phyloP scores from a whole-genome alignment of 2,113 vertebrate genomes.

The Arenaria interpres region DNA sequence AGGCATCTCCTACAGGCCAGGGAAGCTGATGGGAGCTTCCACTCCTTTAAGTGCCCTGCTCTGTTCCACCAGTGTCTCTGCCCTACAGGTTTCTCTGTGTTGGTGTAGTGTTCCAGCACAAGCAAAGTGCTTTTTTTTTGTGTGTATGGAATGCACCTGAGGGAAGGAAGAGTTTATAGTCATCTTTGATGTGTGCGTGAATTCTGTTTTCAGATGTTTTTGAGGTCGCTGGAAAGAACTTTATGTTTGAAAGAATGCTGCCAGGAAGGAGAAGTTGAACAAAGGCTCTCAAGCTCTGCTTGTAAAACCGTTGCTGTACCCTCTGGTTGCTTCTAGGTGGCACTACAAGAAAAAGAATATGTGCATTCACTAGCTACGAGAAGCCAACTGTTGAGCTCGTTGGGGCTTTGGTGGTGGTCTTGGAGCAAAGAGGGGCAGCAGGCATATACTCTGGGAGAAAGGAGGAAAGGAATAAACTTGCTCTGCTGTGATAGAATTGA shows the following conservation, averaged over 20 bases:
- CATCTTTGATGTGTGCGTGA: background rate
- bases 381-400: background rate
- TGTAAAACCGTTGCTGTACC: slow-evolving; percentile 24
- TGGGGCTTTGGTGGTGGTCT: background rate
- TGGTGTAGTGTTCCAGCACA: background rate
- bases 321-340: slow-evolving; percentile 52
- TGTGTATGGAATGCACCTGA: background rate
- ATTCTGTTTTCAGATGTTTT: slow-evolving; percentile 1
- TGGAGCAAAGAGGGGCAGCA: background rate
- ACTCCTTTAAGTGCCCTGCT: accelerated
- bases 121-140: background rate
- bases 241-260: background rate
- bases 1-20: background rate
- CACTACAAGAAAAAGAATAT: slow-evolving; percentile 52
- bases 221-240: background rate
- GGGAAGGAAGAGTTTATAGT: background rate
- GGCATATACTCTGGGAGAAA: background rate
- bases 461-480: background rate
- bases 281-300: background rate
- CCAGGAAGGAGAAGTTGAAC: background rate
- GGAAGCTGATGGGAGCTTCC: background rate
- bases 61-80: background rate
- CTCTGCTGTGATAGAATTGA: background rate
- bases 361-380: background rate
- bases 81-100: background rate